Evolutionary conservation across 2,113 vertebrate genomes (phyloP), one percentile per base, ranked within the genome.

Genomic region (Mesitornis unicolor): DNA sequence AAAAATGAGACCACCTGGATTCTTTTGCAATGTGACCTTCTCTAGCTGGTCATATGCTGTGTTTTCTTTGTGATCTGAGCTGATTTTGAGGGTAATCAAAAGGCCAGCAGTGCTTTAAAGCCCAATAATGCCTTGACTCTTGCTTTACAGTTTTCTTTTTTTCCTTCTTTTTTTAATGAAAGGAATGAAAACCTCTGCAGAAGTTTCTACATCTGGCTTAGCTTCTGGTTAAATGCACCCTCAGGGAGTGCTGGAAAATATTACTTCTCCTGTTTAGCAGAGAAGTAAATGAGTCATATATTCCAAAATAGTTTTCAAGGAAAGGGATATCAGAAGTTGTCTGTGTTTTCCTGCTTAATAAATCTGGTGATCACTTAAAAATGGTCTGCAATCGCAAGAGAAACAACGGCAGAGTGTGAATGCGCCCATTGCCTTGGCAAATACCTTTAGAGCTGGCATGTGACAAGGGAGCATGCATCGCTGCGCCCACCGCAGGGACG

Each of bases 1-100:
- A 90, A 89, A 95, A 91, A 95, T 50, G 76, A 94, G 95, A 94
- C 89, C 95, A 87, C 90, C 88, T 96, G 90, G 83, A 93, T 96
- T 78, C 90, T 96, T 92, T 47, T 92, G 73, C 95, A 94, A 84
- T 78, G 89, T 96, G 95, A 97, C 96, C 96, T 97, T 97, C 90
- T 89, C 92, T 61, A 26, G 87, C 57, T 82, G 77, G 22, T 77
- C 59, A n/a, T 67, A 40, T 16, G 28, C 90, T 90, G 54, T 81
- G 65, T 94, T 94, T 96, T 90, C 83, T 86, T 67, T 89, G 85
- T 82, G 89, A 84, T 92, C 56, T 57, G 92, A 83, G 94, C 89
- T 93, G 93, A 83, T 96, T 95, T 93, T 89, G 84, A 86, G 71
- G 61, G 68, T 73, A 93, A 89, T 77, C 87, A 93, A 89, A 95